Percentiles rank a stretch among this genome's conserved stretches.
Evolutionary conservation across 2,113 vertebrate genomes (phyloP).

Genomic region (Osmerus eperlanus): DNA sequence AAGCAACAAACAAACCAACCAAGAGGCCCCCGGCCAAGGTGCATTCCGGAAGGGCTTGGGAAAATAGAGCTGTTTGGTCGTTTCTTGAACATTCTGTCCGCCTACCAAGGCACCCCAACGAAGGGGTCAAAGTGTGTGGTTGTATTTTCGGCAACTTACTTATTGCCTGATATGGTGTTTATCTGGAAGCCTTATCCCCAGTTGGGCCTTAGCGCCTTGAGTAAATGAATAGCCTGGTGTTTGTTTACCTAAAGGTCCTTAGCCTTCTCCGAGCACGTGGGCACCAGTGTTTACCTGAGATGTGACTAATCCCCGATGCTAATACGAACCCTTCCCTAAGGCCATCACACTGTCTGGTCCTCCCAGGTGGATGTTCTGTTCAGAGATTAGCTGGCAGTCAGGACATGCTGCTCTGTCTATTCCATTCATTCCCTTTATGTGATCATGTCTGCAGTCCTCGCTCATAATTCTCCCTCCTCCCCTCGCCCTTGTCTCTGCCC

Average conservation of each 20-base stretch:
- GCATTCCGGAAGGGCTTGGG: conserved; percentile 40
- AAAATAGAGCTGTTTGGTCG: conserved; percentile 27
- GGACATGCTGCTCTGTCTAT: conserved; percentile 39
- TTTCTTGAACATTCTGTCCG: conserved; percentile 40
- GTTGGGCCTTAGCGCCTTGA: neutral
- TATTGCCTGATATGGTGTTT: conserved; percentile 26
- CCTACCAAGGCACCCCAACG: conserved; percentile 2
- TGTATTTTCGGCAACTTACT: neutral
- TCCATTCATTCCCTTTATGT: neutral
- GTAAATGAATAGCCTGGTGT: no score
- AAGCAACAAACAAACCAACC: conserved; percentile 41
- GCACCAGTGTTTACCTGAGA: no score
- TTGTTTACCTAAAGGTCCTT: no score
- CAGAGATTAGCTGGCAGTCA: conserved; percentile 59
- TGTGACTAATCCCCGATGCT: no score
- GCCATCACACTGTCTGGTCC: no score
- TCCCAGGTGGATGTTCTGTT: conserved; percentile 61
- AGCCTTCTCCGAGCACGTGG: no score
- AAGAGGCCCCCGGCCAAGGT: conserved; percentile 24
- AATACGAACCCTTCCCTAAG: no score
- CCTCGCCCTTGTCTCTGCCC: neutral
- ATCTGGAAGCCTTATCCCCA: conserved; percentile 4
- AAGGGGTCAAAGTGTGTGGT: conserved; percentile 33
- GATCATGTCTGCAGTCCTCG: neutral
- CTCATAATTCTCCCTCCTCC: neutral